A percentile compares a stretch with the other conserved stretches of the same genome.
phyloP scores from a whole-genome alignment of 2,113 vertebrate species.

The Leucopsar rothschildi region DNA sequence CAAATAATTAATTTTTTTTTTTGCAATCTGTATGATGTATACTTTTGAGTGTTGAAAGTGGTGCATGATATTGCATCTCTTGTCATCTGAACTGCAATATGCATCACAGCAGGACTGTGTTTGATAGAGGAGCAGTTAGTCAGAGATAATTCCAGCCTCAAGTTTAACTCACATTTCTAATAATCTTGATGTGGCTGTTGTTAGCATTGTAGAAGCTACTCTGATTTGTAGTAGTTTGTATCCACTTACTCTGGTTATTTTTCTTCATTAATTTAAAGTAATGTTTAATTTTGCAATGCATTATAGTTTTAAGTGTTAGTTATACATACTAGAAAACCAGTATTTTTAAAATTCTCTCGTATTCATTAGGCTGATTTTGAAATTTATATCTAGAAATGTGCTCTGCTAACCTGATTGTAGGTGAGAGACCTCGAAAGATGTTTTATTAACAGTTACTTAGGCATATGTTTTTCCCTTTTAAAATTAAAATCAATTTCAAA shows the following conservation, averaged over 20 bases:
- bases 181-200: not conserved
- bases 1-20: not conserved
- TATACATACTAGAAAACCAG: not conserved
- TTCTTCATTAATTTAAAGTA: not conserved
- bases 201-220: not conserved
- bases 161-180: not conserved
- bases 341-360: not conserved
- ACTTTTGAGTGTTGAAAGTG: not conserved
- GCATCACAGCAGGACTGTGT: not conserved
- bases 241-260: not conserved
- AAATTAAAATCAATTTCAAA: not conserved
- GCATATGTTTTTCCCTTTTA: not conserved
- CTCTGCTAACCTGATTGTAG: not conserved
- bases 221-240: not conserved
- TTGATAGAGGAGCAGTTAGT: not conserved
- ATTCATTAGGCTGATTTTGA: not conserved
- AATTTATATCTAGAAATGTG: not conserved
- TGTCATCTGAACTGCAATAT: slow-evolving; percentile 24
- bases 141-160: not conserved
- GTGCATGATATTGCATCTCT: not conserved
- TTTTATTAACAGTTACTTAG: not conserved
- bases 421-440: not conserved
- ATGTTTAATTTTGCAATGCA: not conserved
- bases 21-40: not conserved
- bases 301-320: not conserved